Evolutionary conservation across 2,888 invertebrate species (phyloP).

Genomic region (Marronus borbonicus): DNA sequence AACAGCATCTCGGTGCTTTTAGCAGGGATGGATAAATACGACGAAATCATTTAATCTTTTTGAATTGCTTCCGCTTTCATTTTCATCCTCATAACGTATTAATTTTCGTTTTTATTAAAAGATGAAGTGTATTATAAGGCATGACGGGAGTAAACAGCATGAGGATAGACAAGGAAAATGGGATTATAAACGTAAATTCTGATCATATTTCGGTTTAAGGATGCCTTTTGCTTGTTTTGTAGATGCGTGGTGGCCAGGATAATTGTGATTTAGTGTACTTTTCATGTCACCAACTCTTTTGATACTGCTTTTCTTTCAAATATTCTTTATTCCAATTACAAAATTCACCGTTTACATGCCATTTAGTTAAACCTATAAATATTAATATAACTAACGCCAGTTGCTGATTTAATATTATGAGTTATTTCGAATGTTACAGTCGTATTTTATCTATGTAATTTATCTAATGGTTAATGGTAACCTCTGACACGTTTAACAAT

Average conservation of each 20-base stretch:
- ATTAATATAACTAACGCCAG: neutral
- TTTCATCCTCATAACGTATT: conserved; percentile 23
- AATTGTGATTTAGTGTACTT: too few species aligned
- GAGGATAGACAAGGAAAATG: too few species aligned
- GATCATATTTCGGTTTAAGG: too few species aligned
- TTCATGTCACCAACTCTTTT: too few species aligned
- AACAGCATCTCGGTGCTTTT: neutral
- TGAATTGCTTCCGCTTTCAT: neutral
- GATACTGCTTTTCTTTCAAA: neutral
- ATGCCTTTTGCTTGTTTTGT: neutral
- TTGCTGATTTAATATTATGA: conserved; percentile 10
- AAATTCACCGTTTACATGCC: neutral
- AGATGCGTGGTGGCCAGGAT: too few species aligned
- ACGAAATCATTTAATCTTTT: conserved; percentile 18
- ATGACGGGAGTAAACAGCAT: neutral
- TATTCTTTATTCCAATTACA: neutral
- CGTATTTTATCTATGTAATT: conserved; percentile 16
- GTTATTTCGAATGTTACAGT: neutral
- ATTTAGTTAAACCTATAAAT: neutral
- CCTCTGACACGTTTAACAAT: conserved; percentile 4
- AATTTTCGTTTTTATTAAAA: conserved; percentile 7
- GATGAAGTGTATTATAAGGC: neutral
- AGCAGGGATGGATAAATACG: conserved; percentile 14
- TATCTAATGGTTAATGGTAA: conserved; percentile 7
- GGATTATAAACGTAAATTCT: too few species aligned